Evolutionary conservation across 2,888 invertebrate genomes (phyloP), one percentile per base, ranked within the genome.

Genomic region (Apamea crenata): DNA sequence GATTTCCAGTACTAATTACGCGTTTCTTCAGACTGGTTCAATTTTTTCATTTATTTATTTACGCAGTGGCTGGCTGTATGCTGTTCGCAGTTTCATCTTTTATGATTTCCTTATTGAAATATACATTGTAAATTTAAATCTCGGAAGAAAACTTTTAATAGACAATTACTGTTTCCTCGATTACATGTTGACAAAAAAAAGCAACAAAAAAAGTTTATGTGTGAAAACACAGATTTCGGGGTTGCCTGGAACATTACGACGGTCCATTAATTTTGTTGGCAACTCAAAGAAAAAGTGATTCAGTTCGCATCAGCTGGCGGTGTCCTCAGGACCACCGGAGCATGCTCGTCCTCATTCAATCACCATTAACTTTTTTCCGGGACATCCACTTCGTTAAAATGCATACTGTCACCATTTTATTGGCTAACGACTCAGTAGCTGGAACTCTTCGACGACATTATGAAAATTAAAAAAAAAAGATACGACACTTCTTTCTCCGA

Each of bases 331-430:
- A 87, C 88, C 92, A 90, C 84, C 91, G 75, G 86, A 91, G 89
- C 91, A 89, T 90, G 87, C 61, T 86, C 88, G 94, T 85, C 93
- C 94, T 89, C 94, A 93, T 94, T 95, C 92, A 87, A 93, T 93
- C 91, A 91, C 83, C 90, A 93, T 94, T 93, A 93, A 89, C 85
- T 92, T 91, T 91, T 92, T 92, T 90, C 85, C 89, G 91, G 91
- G 89, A 89, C 88, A 87, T 86, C 89, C 89, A 91, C 88, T 91
- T 90, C 90, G 84, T 92, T 92, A 89, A 90, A 90, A 87, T 87
- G 81, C 87, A 86, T 90, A 90, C 88, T 90, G 89, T 74, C 79
- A 84, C 85, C 77, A 88, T 84, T 87, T 86, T 82, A 87, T 81
- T 86, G 63, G 73, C 32, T 82, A 82, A 84, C 82, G 82, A 83